phyloP scores from a whole-genome alignment of 2,888 invertebrate genomes.

The Stomorhina lunata region DNA sequence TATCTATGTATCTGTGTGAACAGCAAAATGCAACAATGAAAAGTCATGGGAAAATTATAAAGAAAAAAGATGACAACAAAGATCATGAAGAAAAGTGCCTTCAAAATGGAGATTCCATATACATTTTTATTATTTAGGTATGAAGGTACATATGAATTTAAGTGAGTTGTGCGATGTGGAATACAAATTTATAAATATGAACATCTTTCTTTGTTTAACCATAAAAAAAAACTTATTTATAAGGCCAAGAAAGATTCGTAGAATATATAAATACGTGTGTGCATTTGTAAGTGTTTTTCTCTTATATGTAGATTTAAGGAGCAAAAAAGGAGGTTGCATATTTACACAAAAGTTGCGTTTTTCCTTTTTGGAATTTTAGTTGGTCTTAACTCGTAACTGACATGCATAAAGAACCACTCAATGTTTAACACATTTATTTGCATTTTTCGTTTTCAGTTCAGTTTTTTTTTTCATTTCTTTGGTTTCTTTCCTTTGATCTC shows the following conservation, averaged over 20 bases:
- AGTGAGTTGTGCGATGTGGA: neutral
- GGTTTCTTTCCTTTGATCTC: conserved; percentile 52
- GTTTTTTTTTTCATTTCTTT: conserved; percentile 3
- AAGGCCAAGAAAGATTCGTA: conserved; percentile 18
- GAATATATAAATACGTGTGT: conserved; percentile 9
- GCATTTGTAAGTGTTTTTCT: neutral
- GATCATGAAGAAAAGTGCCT: conserved; percentile 38
- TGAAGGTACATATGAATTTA: neutral
- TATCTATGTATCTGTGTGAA: neutral
- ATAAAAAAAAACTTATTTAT: conserved; percentile 33
- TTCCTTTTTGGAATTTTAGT: conserved; percentile 22
- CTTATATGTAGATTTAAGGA: conserved; percentile 41
- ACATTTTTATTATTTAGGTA: no score
- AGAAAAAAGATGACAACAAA: conserved; percentile 30
- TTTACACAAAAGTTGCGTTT: conserved; percentile 53
- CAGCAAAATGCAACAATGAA: conserved; percentile 55
- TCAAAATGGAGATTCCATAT: conserved; percentile 47
- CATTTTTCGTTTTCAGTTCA: conserved; percentile 67
- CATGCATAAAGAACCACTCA: conserved; percentile 63
- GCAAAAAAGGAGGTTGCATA: conserved; percentile 50
- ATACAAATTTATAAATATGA: conserved; percentile 39
- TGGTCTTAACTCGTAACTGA: conserved; percentile 32
- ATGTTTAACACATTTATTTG: conserved; percentile 72
- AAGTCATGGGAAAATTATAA: conserved; percentile 46
- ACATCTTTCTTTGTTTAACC: conserved; percentile 44